A percentile compares a stretch with the other conserved stretches of the same genome.
Evolutionary conservation across 2,113 vertebrate species (phyloP).

Genomic region (Notarius quadriscutis): DNA sequence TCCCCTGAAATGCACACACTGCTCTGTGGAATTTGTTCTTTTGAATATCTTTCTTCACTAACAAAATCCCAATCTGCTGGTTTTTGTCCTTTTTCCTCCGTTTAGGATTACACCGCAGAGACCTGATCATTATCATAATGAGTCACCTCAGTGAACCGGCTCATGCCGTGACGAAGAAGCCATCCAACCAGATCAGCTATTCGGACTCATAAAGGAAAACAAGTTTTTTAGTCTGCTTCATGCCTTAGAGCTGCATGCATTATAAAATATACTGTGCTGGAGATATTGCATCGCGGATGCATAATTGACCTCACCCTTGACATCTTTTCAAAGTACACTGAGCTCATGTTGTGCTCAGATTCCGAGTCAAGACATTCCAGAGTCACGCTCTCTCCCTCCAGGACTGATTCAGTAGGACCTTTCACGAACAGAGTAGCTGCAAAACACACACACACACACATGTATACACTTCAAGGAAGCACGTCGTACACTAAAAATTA

Average conservation of each 20-base stretch:
- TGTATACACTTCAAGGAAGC: neutral
- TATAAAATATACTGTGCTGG: neutral
- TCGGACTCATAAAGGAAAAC: neutral
- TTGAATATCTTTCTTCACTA: neutral
- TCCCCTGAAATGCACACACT: conserved; percentile 16
- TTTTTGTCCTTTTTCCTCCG: neutral
- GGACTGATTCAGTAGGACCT: conserved; percentile 62
- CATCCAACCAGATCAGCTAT: neutral
- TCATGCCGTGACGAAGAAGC: neutral
- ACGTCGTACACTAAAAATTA: too few relatives aligned
- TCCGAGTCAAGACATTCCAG: conserved; percentile 69
- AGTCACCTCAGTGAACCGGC: neutral
- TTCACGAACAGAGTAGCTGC: conserved; percentile 68
- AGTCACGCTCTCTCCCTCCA: conserved; percentile 63
- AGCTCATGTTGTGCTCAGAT: conserved; percentile 65
- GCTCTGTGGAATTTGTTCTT: conserved; percentile 20
- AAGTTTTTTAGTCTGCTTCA: neutral
- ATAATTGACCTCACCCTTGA: conserved; percentile 59
- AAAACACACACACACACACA: conserved; percentile 46
- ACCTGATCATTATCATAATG: neutral
- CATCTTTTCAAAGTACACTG: conserved; percentile 67
- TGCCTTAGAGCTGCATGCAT: neutral
- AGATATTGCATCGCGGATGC: neutral
- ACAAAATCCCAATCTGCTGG: neutral
- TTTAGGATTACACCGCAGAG: neutral